phyloP scores from a whole-genome alignment of 1,140 invertebrate species.

The Aricia agestis region DNA sequence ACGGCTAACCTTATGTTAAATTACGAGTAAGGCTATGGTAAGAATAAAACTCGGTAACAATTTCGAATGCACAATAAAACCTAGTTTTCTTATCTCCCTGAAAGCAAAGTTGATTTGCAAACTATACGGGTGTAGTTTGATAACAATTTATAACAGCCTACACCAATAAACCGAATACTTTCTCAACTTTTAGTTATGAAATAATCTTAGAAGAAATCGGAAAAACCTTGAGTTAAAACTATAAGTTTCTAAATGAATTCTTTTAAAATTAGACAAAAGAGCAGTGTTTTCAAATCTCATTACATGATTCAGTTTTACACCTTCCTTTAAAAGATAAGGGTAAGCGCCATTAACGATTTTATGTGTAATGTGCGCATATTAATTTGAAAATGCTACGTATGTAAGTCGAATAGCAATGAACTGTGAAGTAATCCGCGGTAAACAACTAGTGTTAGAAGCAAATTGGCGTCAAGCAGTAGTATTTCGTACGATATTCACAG shows the following conservation, averaged over 20 bases:
- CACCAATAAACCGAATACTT: neutral
- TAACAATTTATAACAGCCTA: neutral
- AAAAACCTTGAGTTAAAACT: too few species aligned
- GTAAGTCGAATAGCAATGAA: neutral
- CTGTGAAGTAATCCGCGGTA: neutral
- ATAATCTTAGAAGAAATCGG: too few species aligned
- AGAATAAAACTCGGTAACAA: neutral
- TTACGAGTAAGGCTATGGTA: neutral
- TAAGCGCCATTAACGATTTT: too few species aligned
- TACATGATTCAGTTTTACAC: too few species aligned
- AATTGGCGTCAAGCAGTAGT: constrained; percentile 33
- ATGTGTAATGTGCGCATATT: too few species aligned
- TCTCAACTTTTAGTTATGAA: too few species aligned
- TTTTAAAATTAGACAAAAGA: too few species aligned
- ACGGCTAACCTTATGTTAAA: too few species aligned
- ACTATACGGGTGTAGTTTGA: neutral
- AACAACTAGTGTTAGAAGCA: neutral
- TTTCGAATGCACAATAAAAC: neutral
- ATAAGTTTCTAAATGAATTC: too few species aligned
- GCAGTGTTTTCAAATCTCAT: too few species aligned
- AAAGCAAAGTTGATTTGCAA: neutral
- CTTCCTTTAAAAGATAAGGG: too few species aligned
- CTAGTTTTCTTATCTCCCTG: neutral
- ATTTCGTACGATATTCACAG: constrained; percentile 40
- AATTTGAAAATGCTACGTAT: too few species aligned